phyloP scores from a whole-genome alignment of 2,888 invertebrate species.

The Bellardia bayeri region DNA sequence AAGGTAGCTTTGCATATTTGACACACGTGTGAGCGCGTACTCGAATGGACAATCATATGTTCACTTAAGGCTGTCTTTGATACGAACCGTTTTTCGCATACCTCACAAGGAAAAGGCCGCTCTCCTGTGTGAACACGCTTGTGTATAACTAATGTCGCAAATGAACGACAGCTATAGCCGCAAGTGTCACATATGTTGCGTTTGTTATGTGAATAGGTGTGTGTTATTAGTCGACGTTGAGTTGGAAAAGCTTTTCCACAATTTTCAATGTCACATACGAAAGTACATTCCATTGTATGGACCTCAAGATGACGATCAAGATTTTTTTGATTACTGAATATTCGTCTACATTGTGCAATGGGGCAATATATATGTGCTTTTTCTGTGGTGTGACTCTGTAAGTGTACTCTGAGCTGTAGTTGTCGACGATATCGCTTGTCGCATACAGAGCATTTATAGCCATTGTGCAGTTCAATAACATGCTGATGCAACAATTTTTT shows the following conservation, averaged over 20 bases:
- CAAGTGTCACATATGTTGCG: constrained; percentile 80
- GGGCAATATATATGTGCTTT: constrained; percentile 62
- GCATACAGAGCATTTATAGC: constrained; percentile 74
- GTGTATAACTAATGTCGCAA: constrained; percentile 68
- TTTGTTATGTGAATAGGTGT: constrained; percentile 77
- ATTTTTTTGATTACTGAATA: constrained; percentile 75
- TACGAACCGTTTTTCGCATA: constrained; percentile 67
- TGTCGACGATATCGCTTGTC: constrained; percentile 77
- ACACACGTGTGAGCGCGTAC: constrained; percentile 70
- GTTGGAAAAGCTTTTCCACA: constrained; percentile 78
- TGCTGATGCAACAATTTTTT: constrained; percentile 62
- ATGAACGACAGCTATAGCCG: constrained; percentile 69
- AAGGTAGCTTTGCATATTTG: constrained; percentile 76
- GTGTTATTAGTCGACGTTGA: constrained; percentile 76
- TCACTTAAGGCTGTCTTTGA: constrained; percentile 59
- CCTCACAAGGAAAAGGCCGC: constrained; percentile 63
- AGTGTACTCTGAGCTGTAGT: constrained; percentile 75
- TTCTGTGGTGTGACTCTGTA: background rate
- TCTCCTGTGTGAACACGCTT: constrained; percentile 69
- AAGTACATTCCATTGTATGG: constrained; percentile 76
- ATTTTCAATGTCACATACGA: constrained; percentile 75
- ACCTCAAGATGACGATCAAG: constrained; percentile 76
- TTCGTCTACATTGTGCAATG: constrained; percentile 77
- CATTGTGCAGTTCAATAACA: constrained; percentile 58
- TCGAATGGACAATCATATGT: constrained; percentile 51